A percentile compares a stretch with the other conserved stretches of the same genome.
Evolutionary conservation across 2,888 invertebrate species (phyloP).

Genomic region (Zygothrica quintamaculata): DNA sequence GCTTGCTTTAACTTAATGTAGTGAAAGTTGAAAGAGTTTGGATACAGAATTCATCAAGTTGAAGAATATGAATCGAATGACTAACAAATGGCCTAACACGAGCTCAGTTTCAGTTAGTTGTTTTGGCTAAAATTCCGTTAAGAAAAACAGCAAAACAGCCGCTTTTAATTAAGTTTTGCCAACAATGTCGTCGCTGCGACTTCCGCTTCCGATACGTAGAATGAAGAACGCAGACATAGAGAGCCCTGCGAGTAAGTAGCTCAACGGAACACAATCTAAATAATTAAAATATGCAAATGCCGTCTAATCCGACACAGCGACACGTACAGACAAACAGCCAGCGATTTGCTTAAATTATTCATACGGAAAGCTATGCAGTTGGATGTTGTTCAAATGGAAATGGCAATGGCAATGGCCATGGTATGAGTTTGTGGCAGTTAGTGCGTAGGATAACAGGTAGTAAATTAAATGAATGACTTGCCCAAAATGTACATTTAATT

Average conservation of each 20-base stretch:
- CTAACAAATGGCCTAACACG: too few species aligned
- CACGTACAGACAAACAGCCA: constrained; percentile 69
- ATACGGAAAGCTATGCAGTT: constrained; percentile 68
- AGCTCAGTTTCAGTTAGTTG: too few species aligned
- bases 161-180: constrained; percentile 76
- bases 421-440: too few species aligned
- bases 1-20: not conserved
- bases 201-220: constrained; percentile 57
- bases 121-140: constrained; percentile 16
- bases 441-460: constrained; percentile 50
- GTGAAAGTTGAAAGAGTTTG: too few species aligned
- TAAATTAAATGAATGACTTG: constrained; percentile 81
- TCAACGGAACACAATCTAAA: constrained; percentile 79
- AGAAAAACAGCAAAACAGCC: too few species aligned
- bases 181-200: constrained; percentile 45
- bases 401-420: too few species aligned
- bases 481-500: constrained; percentile 60
- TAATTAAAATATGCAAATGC: constrained; percentile 84
- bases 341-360: constrained; percentile 83
- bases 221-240: constrained; percentile 15
- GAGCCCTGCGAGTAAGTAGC: constrained; percentile 60
- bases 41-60: too few species aligned
- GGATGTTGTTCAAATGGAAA: not conserved
- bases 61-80: too few species aligned
- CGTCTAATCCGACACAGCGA: constrained; percentile 78